Evolutionary conservation across 2,888 invertebrate genomes (phyloP).

Genomic region (Busseola fusca): DNA sequence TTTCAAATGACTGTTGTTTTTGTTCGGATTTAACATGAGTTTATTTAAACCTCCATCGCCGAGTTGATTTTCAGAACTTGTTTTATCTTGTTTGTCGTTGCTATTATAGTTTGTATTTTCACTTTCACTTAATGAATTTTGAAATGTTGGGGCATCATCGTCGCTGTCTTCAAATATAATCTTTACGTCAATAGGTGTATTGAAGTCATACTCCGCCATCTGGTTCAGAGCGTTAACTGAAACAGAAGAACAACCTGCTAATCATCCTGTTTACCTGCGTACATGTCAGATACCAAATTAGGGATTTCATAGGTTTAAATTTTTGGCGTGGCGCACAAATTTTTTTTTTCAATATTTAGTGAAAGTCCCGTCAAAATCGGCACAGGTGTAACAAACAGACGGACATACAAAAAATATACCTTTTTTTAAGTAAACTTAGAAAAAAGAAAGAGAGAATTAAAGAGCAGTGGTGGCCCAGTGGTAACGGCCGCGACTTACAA

Average conservation of each 20-base stretch:
- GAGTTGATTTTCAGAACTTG: background rate
- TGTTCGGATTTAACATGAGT: conserved; percentile 10
- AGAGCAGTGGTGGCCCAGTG: no score
- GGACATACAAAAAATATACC: no score
- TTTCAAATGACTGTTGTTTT: background rate
- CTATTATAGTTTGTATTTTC: conserved; percentile 4
- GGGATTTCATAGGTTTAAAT: background rate
- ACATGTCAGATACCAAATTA: background rate
- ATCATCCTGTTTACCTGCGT: background rate
- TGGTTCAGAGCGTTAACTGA: conserved; percentile 55
- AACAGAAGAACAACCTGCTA: conserved; percentile 36
- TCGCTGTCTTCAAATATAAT: conserved; percentile 66
- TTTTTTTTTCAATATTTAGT: no score
- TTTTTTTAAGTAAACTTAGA: no score
- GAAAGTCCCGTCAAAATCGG: no score
- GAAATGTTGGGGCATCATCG: conserved; percentile 47
- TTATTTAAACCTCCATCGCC: background rate
- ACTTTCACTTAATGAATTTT: conserved; percentile 15
- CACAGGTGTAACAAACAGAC: no score
- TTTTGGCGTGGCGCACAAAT: fast-evolving
- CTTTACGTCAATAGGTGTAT: conserved; percentile 61
- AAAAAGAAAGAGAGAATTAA: no score
- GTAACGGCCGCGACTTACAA: no score
- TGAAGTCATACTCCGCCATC: conserved; percentile 68
- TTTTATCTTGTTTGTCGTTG: conserved; percentile 1